Evolutionary conservation across 2,888 invertebrate genomes (phyloP).

Genomic region (Tipula vernalis): DNA sequence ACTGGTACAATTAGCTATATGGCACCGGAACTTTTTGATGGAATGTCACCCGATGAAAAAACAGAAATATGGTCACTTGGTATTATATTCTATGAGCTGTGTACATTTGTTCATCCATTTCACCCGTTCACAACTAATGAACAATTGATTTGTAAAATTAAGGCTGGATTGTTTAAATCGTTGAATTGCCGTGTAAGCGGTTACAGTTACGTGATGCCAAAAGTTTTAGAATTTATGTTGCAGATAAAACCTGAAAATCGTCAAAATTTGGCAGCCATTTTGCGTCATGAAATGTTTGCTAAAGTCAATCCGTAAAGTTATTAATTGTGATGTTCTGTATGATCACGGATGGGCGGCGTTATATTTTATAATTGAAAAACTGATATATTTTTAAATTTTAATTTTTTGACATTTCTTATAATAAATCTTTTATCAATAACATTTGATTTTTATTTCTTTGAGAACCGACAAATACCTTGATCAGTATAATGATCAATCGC

Average conservation of each 20-base stretch:
- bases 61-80: constrained; percentile 55
- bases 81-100: constrained; percentile 49
- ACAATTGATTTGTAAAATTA: background rate
- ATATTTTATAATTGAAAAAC: no score
- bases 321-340: no score
- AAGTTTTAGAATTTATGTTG: background rate
- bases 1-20: constrained; percentile 52
- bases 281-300: background rate
- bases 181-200: background rate
- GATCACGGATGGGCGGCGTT: no score
- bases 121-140: background rate
- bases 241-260: background rate
- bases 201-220: background rate
- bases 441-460: no score
- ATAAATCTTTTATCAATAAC: no score
- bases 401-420: no score
- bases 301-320: background rate
- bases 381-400: no score
- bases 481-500: no score
- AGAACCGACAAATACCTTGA: no score
- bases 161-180: background rate
- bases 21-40: constrained; percentile 50
- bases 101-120: constrained; percentile 18
- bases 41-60: constrained; percentile 48
- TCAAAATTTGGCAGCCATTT: background rate